Conservation (phyloP, 2,113 vertebrate genomes). For the Tychaedon coryphoeus region DNA sequence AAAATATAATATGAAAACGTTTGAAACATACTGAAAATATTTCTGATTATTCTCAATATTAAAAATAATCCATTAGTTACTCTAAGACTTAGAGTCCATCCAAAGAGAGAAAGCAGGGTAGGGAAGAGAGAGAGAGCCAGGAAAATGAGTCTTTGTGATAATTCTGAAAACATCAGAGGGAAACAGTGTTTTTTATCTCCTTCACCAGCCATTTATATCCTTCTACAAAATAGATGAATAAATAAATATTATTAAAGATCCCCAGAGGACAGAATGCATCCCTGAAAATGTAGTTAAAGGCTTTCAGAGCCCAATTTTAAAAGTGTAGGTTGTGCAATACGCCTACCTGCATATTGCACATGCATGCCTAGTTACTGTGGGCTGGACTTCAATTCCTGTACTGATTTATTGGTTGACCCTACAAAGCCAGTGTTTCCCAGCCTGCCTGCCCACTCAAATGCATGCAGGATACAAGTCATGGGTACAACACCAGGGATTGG, state of each 20-base stretch:
- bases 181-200: not conserved
- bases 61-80: not conserved
- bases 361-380: not conserved
- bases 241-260: not conserved
- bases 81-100: not conserved
- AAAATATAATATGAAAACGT: not conserved
- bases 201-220: not conserved
- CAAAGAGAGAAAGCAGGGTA: not conserved
- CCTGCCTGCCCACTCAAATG: not conserved
- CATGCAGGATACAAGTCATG: not conserved
- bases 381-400: not conserved
- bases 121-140: not conserved
- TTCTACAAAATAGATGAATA: not conserved
- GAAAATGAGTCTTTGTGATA: not conserved
- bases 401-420: not conserved
- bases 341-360: not conserved
- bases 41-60: not conserved
- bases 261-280: not conserved
- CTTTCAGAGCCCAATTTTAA: not conserved
- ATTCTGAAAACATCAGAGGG: not conserved
- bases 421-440: not conserved
- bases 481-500: not conserved
- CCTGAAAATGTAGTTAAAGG: not conserved
- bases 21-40: not conserved
- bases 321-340: not conserved